Evolutionary conservation across 1,140 invertebrate genomes (phyloP).

Genomic region (Scaptomyza graminum): DNA sequence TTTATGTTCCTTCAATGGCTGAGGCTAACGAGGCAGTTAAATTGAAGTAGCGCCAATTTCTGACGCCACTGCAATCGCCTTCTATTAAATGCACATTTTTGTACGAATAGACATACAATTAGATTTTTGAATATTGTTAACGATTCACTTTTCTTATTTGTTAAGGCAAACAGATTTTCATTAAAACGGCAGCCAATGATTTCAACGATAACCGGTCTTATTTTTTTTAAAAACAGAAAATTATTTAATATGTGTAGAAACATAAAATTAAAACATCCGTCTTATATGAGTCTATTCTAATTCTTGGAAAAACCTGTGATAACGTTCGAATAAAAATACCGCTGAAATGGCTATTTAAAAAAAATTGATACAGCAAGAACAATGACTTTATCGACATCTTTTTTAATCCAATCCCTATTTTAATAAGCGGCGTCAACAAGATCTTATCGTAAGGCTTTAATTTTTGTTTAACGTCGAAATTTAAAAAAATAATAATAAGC

Average conservation of each 20-base stretch:
- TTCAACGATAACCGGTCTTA: constrained; percentile 18
- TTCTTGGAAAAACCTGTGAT: too few relatives aligned
- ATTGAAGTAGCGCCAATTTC: constrained; percentile 44
- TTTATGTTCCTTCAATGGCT: constrained; percentile 47
- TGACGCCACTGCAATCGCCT: constrained; percentile 44
- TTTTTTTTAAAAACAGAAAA: too few relatives aligned
- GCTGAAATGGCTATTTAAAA: constrained; percentile 22
- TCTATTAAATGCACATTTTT: constrained; percentile 70
- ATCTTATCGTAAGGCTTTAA: background rate
- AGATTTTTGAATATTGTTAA: background rate
- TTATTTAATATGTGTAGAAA: too few relatives aligned
- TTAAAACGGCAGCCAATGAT: constrained; percentile 35
- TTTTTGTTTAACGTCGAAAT: constrained; percentile 1
- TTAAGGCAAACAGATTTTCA: constrained; percentile 39
- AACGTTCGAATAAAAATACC: background rate
- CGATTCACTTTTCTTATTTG: constrained; percentile 3
- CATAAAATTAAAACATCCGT: background rate
- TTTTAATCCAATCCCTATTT: too few relatives aligned
- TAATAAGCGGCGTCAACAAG: constrained; percentile 7
- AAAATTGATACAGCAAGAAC: constrained; percentile 43
- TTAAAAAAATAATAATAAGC: background rate
- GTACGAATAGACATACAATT: constrained; percentile 10
- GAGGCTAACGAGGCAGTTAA: constrained; percentile 71
- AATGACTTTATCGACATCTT: too few relatives aligned
- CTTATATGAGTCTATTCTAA: too few relatives aligned